phyloP scores from a whole-genome alignment of 2,113 vertebrate species.

The Mastomys coucha region DNA sequence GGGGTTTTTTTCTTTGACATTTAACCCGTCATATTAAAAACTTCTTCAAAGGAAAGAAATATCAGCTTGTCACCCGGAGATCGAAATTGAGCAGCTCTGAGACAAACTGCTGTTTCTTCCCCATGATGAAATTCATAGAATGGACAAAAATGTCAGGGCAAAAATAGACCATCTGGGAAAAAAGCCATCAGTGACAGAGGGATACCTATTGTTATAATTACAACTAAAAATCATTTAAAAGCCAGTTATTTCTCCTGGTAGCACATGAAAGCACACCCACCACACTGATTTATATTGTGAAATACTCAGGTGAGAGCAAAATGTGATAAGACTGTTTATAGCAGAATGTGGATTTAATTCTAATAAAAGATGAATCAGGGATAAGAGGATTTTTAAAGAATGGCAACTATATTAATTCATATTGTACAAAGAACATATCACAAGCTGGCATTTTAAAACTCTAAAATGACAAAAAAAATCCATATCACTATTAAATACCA shows the following conservation, averaged over 20 bases:
- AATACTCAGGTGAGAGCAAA: constrained; percentile 71
- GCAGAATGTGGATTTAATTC: constrained; percentile 58
- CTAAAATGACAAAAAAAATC: constrained; percentile 45
- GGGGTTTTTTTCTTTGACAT: constrained; percentile 88
- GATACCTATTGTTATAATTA: constrained; percentile 83
- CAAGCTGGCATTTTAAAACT: constrained; percentile 74
- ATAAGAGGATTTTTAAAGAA: constrained; percentile 66
- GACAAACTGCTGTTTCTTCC: constrained; percentile 89
- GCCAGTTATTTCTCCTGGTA: constrained; percentile 73
- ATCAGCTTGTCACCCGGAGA: constrained; percentile 90
- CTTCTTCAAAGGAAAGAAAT: constrained; percentile 90
- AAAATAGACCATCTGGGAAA: constrained; percentile 85
- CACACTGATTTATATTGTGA: constrained; percentile 74
- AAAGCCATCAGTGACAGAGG: constrained; percentile 78
- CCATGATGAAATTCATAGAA: constrained; percentile 87
- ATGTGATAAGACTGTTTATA: constrained; percentile 47
- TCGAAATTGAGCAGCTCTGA: constrained; percentile 88
- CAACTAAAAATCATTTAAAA: constrained; percentile 84
- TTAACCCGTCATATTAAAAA: constrained; percentile 91
- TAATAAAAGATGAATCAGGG: constrained; percentile 63
- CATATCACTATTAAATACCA: constrained; percentile 50
- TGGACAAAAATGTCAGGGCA: constrained; percentile 90
- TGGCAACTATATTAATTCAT: constrained; percentile 73
- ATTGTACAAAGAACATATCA: constrained; percentile 69
- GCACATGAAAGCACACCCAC: constrained; percentile 69